Evolutionary conservation across 2,113 vertebrate species (phyloP).

Genomic region (Porphyrio hochstetteri): DNA sequence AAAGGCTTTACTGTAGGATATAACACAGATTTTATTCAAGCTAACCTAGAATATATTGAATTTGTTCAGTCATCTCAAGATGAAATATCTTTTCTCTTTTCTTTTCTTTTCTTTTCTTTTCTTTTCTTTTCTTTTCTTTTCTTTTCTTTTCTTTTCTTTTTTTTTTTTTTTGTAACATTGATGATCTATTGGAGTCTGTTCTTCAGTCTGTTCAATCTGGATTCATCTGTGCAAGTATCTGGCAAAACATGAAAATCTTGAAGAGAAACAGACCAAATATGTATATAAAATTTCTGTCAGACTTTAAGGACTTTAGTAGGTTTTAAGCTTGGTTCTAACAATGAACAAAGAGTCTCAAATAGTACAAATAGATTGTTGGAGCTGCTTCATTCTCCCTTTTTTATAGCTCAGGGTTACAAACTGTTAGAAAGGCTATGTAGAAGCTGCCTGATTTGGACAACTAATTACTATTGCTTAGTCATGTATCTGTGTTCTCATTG

Average conservation of each 20-base stretch:
- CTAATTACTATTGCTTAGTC: not conserved
- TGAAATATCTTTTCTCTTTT: not conserved
- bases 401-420: not conserved
- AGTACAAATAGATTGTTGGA: not conserved
- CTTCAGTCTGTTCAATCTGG: not conserved
- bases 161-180: not conserved
- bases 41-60: not conserved
- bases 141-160: not conserved
- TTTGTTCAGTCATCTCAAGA: not conserved
- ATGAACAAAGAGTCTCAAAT: not conserved
- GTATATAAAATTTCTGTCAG: not conserved
- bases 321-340: not conserved
- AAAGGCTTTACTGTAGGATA: not conserved
- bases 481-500: not conserved
- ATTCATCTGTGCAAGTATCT: not conserved
- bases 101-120: not conserved
- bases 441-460: not conserved
- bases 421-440: not conserved
- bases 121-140: not conserved
- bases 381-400: not conserved
- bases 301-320: not conserved
- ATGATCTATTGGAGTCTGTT: not conserved
- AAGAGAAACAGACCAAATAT: not conserved
- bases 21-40: not conserved
- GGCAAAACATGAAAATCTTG: not conserved